phyloP scores from a whole-genome alignment of 2,888 invertebrate species.

The Miltochrista miniata region DNA sequence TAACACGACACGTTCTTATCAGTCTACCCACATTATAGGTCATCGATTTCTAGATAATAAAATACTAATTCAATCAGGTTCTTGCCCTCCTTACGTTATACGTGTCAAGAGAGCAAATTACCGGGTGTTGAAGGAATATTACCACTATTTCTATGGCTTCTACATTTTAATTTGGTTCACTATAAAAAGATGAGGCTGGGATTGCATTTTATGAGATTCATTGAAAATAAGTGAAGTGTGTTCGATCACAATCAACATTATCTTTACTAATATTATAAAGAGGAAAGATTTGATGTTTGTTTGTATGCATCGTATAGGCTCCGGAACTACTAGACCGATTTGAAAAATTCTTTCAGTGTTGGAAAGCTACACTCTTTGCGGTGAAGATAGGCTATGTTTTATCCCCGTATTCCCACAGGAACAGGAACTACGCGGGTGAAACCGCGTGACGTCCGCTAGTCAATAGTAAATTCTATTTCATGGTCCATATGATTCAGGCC shows the following conservation, averaged over 20 bases:
- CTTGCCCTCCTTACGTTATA: slow-evolving; percentile 7
- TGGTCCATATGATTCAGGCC: too few relatives aligned
- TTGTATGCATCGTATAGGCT: too few relatives aligned
- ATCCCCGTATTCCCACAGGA: too few relatives aligned
- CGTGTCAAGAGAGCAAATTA: background rate
- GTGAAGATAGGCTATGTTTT: too few relatives aligned
- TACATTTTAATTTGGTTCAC: background rate
- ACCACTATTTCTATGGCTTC: background rate
- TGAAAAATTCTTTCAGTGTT: too few relatives aligned
- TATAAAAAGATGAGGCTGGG: background rate
- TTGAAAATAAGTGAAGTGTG: background rate
- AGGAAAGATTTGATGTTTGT: too few relatives aligned
- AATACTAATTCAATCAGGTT: slow-evolving; percentile 9
- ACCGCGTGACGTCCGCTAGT: too few relatives aligned
- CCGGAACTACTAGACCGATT: too few relatives aligned
- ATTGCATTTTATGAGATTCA: background rate
- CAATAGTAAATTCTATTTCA: too few relatives aligned
- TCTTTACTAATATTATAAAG: too few relatives aligned
- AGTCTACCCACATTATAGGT: slow-evolving; percentile 1
- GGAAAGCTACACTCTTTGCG: too few relatives aligned
- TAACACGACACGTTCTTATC: slow-evolving; percentile 1
- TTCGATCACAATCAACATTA: background rate
- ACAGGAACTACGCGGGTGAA: too few relatives aligned
- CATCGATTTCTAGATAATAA: slow-evolving; percentile 15
- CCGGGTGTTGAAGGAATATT: background rate